These are phyloP conservation scores for Uropsilus gracilis DNA, from an alignment of 2,113 vertebrate species.

Conservation along the genomic window DNA sequence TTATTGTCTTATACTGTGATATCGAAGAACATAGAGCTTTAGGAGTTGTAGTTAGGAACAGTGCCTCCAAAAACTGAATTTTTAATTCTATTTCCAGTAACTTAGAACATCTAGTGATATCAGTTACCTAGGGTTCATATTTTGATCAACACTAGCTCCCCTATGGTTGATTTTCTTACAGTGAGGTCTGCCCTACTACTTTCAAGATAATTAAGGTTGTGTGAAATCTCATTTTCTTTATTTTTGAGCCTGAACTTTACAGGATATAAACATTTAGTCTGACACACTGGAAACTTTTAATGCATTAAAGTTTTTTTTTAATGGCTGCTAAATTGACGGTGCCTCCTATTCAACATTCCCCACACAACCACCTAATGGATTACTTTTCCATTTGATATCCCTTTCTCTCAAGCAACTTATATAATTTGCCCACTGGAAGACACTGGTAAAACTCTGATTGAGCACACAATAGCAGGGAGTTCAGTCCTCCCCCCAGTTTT, in stretches of 20 bases:
- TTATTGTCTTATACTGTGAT: background rate
- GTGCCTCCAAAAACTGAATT: background rate
- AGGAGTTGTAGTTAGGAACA: background rate
- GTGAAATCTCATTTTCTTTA: constrained; percentile 48
- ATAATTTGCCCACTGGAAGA: constrained; percentile 30
- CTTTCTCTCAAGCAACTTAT: background rate
- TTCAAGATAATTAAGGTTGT: constrained; percentile 1
- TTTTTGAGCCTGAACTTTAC: background rate
- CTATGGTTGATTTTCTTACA: background rate
- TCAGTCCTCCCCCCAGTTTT: background rate
- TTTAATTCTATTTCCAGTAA: background rate
- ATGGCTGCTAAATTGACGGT: constrained; percentile 39
- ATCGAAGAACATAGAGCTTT: background rate
- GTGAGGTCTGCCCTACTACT: background rate
- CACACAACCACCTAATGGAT: background rate
- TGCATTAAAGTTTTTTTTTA: constrained; percentile 1
- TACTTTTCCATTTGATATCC: constrained; percentile 37
- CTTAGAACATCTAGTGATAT: background rate
- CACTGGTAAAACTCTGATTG: constrained; percentile 8
- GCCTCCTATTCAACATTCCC: background rate
- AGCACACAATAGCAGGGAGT: constrained; percentile 1
- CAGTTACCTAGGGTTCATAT: background rate
- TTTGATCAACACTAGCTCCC: constrained; percentile 33
- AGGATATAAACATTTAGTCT: constrained; percentile 33
- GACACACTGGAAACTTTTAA: constrained; percentile 20